These are phyloP conservation scores for Harmothoe impar DNA, from an alignment of 2,888 invertebrate genomes.

Conservation along the genomic window DNA sequence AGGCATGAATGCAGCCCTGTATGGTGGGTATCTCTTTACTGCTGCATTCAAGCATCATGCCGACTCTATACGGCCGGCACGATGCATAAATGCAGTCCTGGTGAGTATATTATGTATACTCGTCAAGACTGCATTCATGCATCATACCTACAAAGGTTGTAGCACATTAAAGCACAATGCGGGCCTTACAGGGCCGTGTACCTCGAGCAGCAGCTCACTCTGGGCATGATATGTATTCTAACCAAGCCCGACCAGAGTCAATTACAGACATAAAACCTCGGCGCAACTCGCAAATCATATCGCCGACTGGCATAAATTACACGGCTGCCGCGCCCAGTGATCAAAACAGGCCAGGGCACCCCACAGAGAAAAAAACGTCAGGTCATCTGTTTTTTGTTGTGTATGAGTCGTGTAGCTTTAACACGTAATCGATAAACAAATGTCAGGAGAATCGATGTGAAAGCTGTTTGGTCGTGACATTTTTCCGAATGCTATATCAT, in stretches of 20 bases:
- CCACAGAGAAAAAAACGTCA: not conserved
- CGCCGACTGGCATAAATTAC: slow-evolving; percentile 25
- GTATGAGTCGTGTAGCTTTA: slow-evolving; percentile 38
- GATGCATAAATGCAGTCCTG: too few species aligned
- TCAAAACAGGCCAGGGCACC: not conserved
- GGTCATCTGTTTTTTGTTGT: not conserved
- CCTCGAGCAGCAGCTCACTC: not conserved
- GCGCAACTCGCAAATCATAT: not conserved
- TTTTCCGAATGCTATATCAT: not conserved
- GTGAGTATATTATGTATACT: too few species aligned
- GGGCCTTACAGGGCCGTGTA: too few species aligned
- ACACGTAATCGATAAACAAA: slow-evolving; percentile 33
- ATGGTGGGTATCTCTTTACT: too few species aligned
- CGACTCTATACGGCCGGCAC: too few species aligned
- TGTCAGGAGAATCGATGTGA: slow-evolving; percentile 7
- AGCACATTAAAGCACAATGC: too few species aligned
- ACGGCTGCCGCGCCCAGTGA: not conserved
- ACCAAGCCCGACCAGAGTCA: slow-evolving; percentile 7
- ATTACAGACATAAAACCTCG: slow-evolving; percentile 26
- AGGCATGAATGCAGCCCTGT: not conserved
- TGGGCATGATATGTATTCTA: not conserved
- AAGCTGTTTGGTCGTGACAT: not conserved
- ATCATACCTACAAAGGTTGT: too few species aligned
- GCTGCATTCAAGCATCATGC: too few species aligned
- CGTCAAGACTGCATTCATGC: too few species aligned